Evolutionary conservation across 2,113 vertebrate genomes (phyloP), one percentile per base, ranked within the genome.

Genomic region (Oplegnathus fasciatus): DNA sequence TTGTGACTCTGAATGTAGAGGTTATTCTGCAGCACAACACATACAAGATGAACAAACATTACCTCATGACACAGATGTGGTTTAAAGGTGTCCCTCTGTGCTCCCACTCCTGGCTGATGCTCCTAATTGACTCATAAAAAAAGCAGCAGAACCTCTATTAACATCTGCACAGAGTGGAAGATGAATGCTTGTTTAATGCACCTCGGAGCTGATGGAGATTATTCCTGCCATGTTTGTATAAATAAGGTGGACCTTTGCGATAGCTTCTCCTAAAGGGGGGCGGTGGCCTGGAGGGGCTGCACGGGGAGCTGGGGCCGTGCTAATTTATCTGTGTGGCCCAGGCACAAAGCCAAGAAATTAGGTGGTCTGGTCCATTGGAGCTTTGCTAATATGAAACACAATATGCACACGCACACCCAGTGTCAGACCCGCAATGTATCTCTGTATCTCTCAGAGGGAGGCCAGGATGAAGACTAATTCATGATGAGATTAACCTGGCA

Each of bases 341-440:
- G 75, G 82, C 88, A 88, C 90, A 89, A 77, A 81, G 75, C 62
- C 65, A 70, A 78, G 82, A 79, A 85, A 92, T 92, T 90, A 93
- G 73, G 42, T 26, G 73, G 57, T 48, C 64, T 81, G 74, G 73
- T 48, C 83, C 70, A 66, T 26, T 68, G 84, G 76, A 75, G 82
- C 80, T 72, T 34, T 68, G 75, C 76, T 94, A 95, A 94, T 93
- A 69, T 70, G 72, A 75, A 84, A 76, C 62, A 88, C 82, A 84
- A 75, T 80, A 93, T 94, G 90, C 88, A 86, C 80, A 90, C 26
- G 80, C 87, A 91, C 92, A 74, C 66, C 73, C 85, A 67, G 82
- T 44, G 0, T 82, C 50, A 74, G 55, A 75, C 78, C 78, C 81
- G 86, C 64, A n/a, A 62, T 22, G 42, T 60, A 57, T 72, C 76